phyloP scores from a whole-genome alignment of 2,888 invertebrate species.

The Smittia aterrima region DNA sequence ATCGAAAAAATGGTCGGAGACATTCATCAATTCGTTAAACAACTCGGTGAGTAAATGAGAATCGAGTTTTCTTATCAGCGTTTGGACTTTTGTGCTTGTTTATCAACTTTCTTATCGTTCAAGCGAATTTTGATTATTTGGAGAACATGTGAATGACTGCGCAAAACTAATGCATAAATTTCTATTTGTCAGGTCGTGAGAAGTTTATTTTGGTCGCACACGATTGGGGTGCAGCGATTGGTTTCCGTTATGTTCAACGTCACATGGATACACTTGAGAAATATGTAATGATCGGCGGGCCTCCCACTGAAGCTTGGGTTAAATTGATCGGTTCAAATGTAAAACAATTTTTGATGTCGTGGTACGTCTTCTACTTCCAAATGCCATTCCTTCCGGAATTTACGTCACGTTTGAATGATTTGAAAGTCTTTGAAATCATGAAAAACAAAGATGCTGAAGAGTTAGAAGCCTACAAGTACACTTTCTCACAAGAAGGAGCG shows the following conservation, averaged over 20 bases:
- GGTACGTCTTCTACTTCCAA: slow-evolving; percentile 62
- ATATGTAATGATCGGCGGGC: slow-evolving; percentile 59
- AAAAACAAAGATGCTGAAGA: slow-evolving; percentile 53
- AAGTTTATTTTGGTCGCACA: slow-evolving; percentile 62
- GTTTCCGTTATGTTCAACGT: slow-evolving; percentile 57
- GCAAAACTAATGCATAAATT: too few species aligned
- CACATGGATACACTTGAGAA: slow-evolving; percentile 60
- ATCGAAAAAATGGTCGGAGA: slow-evolving; percentile 59
- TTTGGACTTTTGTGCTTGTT: slow-evolving; percentile 14
- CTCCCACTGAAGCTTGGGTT: slow-evolving; percentile 55
- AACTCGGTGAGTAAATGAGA: slow-evolving; percentile 52
- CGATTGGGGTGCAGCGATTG: slow-evolving; percentile 68
- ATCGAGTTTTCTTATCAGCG: background rate
- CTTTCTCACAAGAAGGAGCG: slow-evolving; percentile 57
- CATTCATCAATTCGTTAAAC: slow-evolving; percentile 59
- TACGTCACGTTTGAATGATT: slow-evolving; percentile 54
- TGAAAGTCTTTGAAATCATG: slow-evolving; percentile 52
- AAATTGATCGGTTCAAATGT: slow-evolving; percentile 49
- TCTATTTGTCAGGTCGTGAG: slow-evolving; percentile 57
- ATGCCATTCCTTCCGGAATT: slow-evolving; percentile 59
- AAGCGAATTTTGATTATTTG: background rate
- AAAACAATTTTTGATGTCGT: slow-evolving; percentile 49
- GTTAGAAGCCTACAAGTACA: slow-evolving; percentile 61
- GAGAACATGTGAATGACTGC: too few species aligned
- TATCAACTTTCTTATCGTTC: background rate